Evolutionary conservation across 2,113 vertebrate genomes (phyloP).

Genomic region (Notechis scutatus): DNA sequence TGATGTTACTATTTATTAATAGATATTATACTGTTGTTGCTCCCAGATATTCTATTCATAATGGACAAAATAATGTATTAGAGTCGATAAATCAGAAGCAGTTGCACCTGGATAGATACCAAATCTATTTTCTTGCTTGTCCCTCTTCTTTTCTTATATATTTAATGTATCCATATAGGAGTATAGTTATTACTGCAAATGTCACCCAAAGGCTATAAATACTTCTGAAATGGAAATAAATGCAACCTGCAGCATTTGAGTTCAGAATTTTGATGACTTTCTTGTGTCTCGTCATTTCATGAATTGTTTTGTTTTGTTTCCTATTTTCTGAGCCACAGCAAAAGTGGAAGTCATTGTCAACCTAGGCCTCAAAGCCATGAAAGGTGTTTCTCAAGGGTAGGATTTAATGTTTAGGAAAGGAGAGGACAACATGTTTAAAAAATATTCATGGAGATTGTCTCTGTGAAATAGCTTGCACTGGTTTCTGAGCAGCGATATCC

Average conservation of each 20-base stretch:
- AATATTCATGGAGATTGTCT: not conserved
- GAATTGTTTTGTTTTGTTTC: not conserved
- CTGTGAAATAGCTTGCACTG: not conserved
- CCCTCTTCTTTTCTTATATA: not conserved
- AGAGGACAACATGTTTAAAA: not conserved
- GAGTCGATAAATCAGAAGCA: not conserved
- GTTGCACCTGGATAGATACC: not conserved
- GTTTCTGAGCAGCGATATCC: not conserved
- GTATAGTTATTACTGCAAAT: not conserved
- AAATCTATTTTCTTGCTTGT: not conserved
- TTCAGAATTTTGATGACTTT: not conserved
- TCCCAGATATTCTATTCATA: not conserved
- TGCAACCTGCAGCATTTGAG: not conserved
- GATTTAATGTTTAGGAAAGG: not conserved
- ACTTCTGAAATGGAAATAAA: not conserved
- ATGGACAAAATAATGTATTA: not conserved
- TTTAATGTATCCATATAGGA: not conserved
- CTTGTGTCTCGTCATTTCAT: not conserved
- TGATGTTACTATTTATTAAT: not conserved
- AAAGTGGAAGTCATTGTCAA: not conserved
- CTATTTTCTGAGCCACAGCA: not conserved
- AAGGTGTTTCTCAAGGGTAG: not conserved
- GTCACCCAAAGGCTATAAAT: not conserved
- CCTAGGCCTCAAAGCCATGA: not conserved
- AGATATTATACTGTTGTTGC: not conserved